A percentile compares a stretch with the other conserved stretches of the same genome.
phyloP scores from a whole-genome alignment of 2,888 invertebrate genomes.

The Tipula unca region DNA sequence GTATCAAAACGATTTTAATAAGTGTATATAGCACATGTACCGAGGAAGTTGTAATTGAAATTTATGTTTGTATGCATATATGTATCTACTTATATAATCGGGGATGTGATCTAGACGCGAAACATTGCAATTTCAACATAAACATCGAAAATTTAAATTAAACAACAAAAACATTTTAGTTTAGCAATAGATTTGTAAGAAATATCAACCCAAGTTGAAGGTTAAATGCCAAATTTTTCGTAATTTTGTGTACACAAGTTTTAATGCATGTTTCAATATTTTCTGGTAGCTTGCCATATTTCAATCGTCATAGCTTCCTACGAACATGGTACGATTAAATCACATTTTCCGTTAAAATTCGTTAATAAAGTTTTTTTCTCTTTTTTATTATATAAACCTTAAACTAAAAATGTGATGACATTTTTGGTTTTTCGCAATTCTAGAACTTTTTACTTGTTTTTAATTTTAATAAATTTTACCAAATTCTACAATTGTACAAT shows the following conservation, averaged over 20 bases:
- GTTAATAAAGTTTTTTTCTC: not conserved
- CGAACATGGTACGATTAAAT: not conserved
- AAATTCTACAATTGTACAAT: too few species aligned
- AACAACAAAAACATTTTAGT: not conserved
- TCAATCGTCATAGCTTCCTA: not conserved
- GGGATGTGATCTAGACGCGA: not conserved
- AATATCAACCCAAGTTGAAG: not conserved
- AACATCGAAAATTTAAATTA: too few species aligned
- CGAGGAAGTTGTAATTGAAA: not conserved
- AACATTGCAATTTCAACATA: too few species aligned
- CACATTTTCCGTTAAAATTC: too few species aligned
- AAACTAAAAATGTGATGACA: too few species aligned
- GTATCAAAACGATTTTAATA: slow-evolving; percentile 1
- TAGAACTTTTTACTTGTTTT: too few species aligned
- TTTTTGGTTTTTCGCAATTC: too few species aligned
- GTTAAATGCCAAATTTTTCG: not conserved
- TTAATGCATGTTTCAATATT: not conserved
- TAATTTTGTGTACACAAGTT: not conserved
- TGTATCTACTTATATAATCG: not conserved
- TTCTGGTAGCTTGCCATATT: not conserved
- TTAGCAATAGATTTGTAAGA: not conserved
- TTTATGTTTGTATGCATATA: not conserved
- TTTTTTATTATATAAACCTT: not conserved
- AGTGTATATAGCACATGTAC: not conserved
- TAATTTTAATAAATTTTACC: too few species aligned